phyloP scores from a whole-genome alignment of 2,797 vertebrate species.

The Danionella dracula region DNA sequence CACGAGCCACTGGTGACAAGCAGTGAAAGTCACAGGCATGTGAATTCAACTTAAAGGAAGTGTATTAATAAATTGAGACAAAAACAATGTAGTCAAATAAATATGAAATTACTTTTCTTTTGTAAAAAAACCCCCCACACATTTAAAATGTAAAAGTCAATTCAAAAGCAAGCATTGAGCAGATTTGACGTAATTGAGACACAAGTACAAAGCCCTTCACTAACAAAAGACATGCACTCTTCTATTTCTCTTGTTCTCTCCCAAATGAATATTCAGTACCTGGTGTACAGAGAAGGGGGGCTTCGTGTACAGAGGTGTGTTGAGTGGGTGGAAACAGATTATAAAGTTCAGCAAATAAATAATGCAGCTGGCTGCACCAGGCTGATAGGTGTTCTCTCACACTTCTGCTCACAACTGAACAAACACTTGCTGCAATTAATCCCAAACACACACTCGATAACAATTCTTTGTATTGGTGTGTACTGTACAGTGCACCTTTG shows the following conservation, averaged over 20 bases:
- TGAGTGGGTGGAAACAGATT: constrained; percentile 30
- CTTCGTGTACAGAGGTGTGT: constrained; percentile 33
- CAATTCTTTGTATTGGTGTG: too few relatives aligned
- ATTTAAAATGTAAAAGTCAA: too few relatives aligned
- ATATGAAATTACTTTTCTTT: too few relatives aligned
- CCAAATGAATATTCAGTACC: constrained; percentile 36
- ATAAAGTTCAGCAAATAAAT: constrained; percentile 36
- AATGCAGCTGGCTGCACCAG: constrained; percentile 15
- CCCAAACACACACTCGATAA: background rate
- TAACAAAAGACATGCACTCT: too few relatives aligned
- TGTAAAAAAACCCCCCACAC: too few relatives aligned
- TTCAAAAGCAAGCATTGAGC: too few relatives aligned
- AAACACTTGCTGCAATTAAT: background rate
- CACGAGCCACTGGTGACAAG: too few relatives aligned
- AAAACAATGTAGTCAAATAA: too few relatives aligned
- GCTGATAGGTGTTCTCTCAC: constrained; percentile 19
- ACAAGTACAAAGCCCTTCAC: background rate
- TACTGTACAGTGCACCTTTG: too few relatives aligned
- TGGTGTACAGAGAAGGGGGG: constrained; percentile 3
- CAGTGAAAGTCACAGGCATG: too few relatives aligned
- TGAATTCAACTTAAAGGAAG: too few relatives aligned
- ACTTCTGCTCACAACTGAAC: background rate
- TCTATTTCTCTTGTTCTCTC: background rate
- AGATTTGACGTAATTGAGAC: background rate
- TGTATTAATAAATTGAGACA: too few relatives aligned